A percentile compares a stretch with the other conserved stretches of the same genome.
These are phyloP conservation scores for Scortum barcoo DNA, from an alignment of 2,113 vertebrate genomes.

Conservation along the genomic window DNA sequence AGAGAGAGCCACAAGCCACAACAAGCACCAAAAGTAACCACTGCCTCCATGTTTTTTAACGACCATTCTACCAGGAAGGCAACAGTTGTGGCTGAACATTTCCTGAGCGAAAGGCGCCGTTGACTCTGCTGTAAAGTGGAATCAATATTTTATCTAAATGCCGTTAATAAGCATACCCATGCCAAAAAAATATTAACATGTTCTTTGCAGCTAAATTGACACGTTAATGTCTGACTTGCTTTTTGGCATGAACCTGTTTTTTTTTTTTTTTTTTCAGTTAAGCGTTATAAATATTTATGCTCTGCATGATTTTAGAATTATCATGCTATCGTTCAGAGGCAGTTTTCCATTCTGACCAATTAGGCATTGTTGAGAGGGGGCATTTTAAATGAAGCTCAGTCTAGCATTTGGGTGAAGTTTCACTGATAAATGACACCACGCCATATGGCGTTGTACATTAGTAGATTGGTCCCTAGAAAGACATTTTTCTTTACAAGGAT, in stretches of 20 bases:
- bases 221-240: background rate
- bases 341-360: slow-evolving; percentile 4
- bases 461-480: slow-evolving; percentile 4
- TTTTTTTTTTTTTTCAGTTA: background rate
- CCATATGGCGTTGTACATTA: slow-evolving; percentile 4
- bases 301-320: background rate
- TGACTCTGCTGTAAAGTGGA: slow-evolving; percentile 4
- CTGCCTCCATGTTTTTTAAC: slow-evolving; percentile 15
- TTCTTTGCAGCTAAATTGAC: slow-evolving; percentile 8
- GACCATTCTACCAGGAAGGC: slow-evolving; percentile 7
- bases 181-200: background rate
- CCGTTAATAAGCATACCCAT: slow-evolving; percentile 11
- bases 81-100: slow-evolving; percentile 36
- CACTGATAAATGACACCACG: slow-evolving; percentile 3
- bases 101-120: slow-evolving; percentile 13
- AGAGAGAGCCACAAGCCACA: slow-evolving; percentile 54
- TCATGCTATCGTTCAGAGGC: background rate
- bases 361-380: slow-evolving; percentile 11
- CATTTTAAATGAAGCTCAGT: slow-evolving; percentile 9
- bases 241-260: slow-evolving; percentile 5
- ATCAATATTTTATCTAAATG: slow-evolving; percentile 45
- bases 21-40: slow-evolving; percentile 40
- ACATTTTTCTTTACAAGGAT: slow-evolving; percentile 14
- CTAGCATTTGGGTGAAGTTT: background rate
- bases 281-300: background rate